Conservation (phyloP, 2,888 invertebrate genomes). For the Drosophila seclusa region DNA sequence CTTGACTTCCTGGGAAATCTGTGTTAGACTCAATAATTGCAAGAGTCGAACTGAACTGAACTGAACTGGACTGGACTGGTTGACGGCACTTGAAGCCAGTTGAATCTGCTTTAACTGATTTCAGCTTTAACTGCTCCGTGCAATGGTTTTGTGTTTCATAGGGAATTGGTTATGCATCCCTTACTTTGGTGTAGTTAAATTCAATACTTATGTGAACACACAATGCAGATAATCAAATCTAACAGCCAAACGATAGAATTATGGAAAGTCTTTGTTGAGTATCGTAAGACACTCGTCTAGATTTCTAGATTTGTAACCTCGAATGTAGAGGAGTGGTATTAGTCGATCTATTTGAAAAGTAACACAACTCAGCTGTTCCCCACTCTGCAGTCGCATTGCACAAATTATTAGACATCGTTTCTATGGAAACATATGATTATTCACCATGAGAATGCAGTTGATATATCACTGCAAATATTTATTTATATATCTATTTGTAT, state of each 20-base stretch:
- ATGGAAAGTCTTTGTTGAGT: slow-evolving; percentile 42
- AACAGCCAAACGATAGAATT: not conserved
- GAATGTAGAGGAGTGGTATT: not conserved
- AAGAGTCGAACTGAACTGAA: slow-evolving; percentile 1
- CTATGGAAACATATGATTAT: slow-evolving; percentile 7
- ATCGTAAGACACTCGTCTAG: not conserved
- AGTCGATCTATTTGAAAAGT: not conserved
- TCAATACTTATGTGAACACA: slow-evolving; percentile 53
- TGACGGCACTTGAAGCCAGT: slow-evolving; percentile 46
- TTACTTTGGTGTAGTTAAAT: slow-evolving; percentile 14
- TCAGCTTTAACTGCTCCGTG: slow-evolving; percentile 11
- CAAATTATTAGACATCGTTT: not conserved
- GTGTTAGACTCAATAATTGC: slow-evolving; percentile 8
- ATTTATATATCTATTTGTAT: not conserved
- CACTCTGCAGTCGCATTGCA: not conserved
- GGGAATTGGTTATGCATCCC: slow-evolving; percentile 47
- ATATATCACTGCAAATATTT: not conserved
- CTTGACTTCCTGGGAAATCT: slow-evolving; percentile 44
- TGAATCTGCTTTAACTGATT: slow-evolving; percentile 28
- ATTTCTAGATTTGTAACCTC: not conserved
- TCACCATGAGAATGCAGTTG: slow-evolving; percentile 14
- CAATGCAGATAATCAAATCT: slow-evolving; percentile 7
- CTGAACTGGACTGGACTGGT: slow-evolving; percentile 33
- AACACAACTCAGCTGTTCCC: slow-evolving; percentile 3
- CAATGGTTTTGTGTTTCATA: not conserved